Evolutionary conservation across 1,140 invertebrate genomes (phyloP).

Genomic region (Phortica variegata): DNA sequence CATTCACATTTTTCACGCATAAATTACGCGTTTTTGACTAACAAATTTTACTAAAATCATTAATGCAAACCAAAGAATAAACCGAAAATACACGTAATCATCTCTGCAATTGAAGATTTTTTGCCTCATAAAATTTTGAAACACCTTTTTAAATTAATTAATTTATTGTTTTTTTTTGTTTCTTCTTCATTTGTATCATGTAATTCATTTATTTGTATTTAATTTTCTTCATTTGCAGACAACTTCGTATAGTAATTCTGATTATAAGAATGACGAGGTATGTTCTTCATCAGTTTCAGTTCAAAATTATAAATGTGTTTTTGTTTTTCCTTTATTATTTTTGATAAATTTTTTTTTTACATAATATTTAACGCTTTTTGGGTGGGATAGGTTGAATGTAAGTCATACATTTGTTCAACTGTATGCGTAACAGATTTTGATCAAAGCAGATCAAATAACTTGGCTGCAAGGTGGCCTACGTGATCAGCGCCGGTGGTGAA

Average conservation of each 20-base stretch:
- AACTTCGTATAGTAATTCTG: conserved; percentile 46
- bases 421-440: not conserved
- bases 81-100: no score
- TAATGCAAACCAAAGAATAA: no score
- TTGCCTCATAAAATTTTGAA: not conserved
- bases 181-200: conserved; percentile 12
- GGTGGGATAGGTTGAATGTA: not conserved
- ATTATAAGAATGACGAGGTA: conserved; percentile 48
- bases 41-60: no score
- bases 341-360: conserved; percentile 1
- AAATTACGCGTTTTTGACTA: no score
- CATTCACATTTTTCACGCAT: no score
- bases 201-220: conserved; percentile 33
- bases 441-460: no score
- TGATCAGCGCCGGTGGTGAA: no score
- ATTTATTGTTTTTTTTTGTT: conserved; percentile 4
- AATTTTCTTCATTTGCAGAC: conserved; percentile 42
- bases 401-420: conserved; percentile 5
- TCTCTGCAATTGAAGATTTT: no score
- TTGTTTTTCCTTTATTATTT: conserved; percentile 4
- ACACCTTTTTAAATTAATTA: not conserved
- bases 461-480: no score
- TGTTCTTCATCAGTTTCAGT: conserved; percentile 6
- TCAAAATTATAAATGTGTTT: not conserved
- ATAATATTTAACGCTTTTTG: not conserved